These are phyloP conservation scores for Mastigias papua DNA, from an alignment of 30 jellyfish, hydroid and myxozoan genomes.

Conservation along the genomic window DNA sequence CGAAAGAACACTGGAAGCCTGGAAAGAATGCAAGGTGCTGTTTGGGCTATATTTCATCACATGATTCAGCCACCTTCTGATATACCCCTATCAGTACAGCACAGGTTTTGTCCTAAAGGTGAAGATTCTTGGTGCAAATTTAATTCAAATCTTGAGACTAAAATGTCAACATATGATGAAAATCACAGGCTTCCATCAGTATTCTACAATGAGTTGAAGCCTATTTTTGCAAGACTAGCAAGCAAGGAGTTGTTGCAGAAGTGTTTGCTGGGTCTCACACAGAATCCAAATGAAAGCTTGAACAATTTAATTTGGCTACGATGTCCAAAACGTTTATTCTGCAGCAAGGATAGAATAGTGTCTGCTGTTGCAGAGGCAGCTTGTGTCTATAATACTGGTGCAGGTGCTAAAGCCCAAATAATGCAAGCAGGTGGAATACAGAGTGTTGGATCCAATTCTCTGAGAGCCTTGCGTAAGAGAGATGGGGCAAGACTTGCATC, in stretches of 20 bases:
- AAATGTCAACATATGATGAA: slow-evolving; percentile 13
- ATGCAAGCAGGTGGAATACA: too few relatives aligned
- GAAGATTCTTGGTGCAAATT: slow-evolving; percentile 62
- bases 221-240: slow-evolving; percentile 4
- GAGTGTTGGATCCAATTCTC: too few relatives aligned
- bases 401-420: too few relatives aligned
- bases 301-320: too few relatives aligned
- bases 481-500: background rate
- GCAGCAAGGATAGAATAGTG: too few relatives aligned
- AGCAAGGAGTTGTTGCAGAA: slow-evolving; percentile 12
- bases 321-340: too few relatives aligned
- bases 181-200: slow-evolving; percentile 10
- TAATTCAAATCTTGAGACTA: slow-evolving; percentile 15
- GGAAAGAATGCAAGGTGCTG: background rate
- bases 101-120: slow-evolving; percentile 47
- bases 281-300: slow-evolving; percentile 25
- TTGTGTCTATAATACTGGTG: too few relatives aligned
- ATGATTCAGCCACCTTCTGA: background rate
- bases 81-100: slow-evolving; percentile 12
- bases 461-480: too few relatives aligned
- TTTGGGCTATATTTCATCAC: slow-evolving; percentile 17
- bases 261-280: slow-evolving; percentile 19
- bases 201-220: background rate
- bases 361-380: too few relatives aligned
- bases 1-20: slow-evolving; percentile 1